Evolutionary conservation across 2,888 invertebrate species (phyloP).

Genomic region (Syrphus vitripennis): DNA sequence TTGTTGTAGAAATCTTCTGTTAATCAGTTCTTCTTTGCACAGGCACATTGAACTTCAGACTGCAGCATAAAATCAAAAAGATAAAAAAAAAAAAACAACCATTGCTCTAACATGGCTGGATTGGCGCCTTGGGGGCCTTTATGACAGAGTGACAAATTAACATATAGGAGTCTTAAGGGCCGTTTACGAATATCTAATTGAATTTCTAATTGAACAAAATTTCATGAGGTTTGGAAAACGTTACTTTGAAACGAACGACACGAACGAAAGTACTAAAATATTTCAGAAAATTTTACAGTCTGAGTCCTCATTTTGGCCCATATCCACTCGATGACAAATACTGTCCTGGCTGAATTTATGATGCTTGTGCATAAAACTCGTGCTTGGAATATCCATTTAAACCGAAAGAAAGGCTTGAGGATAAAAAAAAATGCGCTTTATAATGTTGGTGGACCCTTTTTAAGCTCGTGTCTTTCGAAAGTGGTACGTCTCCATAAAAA

Average conservation of each 20-base stretch:
- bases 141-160: no score
- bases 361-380: constrained; percentile 43
- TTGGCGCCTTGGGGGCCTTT: background rate
- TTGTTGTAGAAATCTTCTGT: constrained; percentile 38
- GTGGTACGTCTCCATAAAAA: constrained; percentile 51
- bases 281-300: background rate
- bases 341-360: background rate
- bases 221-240: no score
- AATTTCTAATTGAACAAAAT: no score
- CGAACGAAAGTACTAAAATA: no score
- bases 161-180: no score
- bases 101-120: background rate
- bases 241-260: no score
- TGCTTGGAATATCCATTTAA: constrained; percentile 61
- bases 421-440: constrained; percentile 19
- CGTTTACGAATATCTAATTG: no score
- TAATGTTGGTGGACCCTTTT: constrained; percentile 34
- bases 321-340: background rate
- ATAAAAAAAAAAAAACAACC: background rate
- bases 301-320: background rate
- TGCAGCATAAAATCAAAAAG: constrained; percentile 20
- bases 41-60: constrained; percentile 64
- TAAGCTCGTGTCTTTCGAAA: constrained; percentile 68
- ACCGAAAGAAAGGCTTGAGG: constrained; percentile 4
- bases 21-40: constrained; percentile 52